These are phyloP conservation scores for Hirundichthys speculiger DNA, from an alignment of 2,113 vertebrate species.

Conservation along the genomic window DNA sequence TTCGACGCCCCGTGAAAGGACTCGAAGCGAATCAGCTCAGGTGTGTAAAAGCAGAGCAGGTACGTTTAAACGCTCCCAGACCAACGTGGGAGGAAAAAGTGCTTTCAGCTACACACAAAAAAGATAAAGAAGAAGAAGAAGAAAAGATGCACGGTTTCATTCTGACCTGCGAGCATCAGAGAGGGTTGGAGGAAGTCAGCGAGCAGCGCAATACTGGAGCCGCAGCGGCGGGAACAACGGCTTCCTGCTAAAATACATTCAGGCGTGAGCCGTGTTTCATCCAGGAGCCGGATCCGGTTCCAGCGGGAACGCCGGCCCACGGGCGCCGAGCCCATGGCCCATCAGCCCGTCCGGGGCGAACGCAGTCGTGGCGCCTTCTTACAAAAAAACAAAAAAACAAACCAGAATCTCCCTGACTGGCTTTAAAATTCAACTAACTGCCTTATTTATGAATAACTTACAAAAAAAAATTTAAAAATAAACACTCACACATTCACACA, in stretches of 20 bases:
- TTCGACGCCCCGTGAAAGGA: background rate
- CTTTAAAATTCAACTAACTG: background rate
- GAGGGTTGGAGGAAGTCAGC: too few relatives aligned
- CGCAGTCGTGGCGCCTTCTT: too few relatives aligned
- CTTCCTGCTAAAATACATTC: too few relatives aligned
- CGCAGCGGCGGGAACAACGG: too few relatives aligned
- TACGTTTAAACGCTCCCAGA: conserved; percentile 1
- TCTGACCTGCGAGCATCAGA: too few relatives aligned
- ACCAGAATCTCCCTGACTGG: conserved; percentile 10
- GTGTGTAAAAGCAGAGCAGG: conserved; percentile 1
- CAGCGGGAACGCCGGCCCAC: background rate
- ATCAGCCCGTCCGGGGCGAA: too few relatives aligned
- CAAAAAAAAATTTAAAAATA: background rate
- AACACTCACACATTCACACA: conserved; percentile 14
- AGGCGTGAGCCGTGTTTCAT: too few relatives aligned
- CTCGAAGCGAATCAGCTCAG: background rate
- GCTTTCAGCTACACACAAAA: conserved; percentile 39
- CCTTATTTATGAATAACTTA: conserved; percentile 52
- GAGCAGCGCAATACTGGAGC: conserved; percentile 32
- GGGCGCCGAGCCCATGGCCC: too few relatives aligned
- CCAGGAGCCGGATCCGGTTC: too few relatives aligned
- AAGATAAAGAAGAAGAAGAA: background rate
- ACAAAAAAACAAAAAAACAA: background rate
- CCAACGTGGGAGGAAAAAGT: conserved; percentile 32
- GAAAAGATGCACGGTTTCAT: background rate